Base-by-base conservation (phyloP, 2,113 vertebrate genomes). In the Silurus glanis region DNA sequence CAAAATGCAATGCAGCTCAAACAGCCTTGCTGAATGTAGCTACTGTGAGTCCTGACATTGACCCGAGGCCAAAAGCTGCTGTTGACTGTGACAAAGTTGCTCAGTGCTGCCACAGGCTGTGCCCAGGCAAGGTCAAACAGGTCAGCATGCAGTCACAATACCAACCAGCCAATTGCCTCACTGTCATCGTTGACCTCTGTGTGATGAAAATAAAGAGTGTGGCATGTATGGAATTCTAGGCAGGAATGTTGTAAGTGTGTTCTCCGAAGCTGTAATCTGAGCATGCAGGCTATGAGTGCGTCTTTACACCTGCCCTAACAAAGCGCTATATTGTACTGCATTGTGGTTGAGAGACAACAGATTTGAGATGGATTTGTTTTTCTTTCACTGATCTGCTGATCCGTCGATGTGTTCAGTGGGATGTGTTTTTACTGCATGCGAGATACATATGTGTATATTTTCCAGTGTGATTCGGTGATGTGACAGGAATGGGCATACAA, bases 41-140 rank as follows among this genome's bases (percentile, higher is more conserved):
- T 25, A 58, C 80, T 75, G 66, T 56, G 62, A 78, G 64, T 69
- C 67, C 61, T 87, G 82, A 84, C 87, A 85, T 82, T 90, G 87
- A 87, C 88, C 85, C 55, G 47, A 87, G 84, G 87, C 86, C 86
- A 89, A 85, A 85, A 87, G 85, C 86, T 85, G 86, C 86, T 88
- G 89, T 87, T 85, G 89, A 88, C 90, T 87, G 88, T 88, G 88
- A 87, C 89, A 87, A 88, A 85, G 87, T 82, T 90, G 88, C 83
- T 88, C 83, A 87, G 90, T 28, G 69, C 88, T 87, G 84, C 83
- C 90, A 87, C 90, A 89, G 87, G 90, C 90, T 88, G 88, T 82
- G 90, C 90, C 83, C 82, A 89, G 90, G 88, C 91, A 93, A 94
- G 93, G 93, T 93, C 91, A 91, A 59, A 55, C 80, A 90, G 87